Evolutionary conservation across 1,140 invertebrate genomes (phyloP).

Genomic region (Megalonaias nervosa): DNA sequence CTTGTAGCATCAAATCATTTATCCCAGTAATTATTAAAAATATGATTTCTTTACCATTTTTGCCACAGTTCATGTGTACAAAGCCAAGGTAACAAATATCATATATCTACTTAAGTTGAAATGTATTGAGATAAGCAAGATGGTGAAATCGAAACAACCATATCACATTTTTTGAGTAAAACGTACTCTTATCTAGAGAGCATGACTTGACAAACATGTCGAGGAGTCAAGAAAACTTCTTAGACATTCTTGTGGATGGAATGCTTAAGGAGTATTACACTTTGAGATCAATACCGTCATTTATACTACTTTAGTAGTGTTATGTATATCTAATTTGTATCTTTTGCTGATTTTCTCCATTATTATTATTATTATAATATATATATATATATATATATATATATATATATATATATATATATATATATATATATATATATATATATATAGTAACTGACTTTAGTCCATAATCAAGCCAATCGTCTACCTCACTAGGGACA

Average conservation of each 20-base stretch:
- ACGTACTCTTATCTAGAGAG: not conserved
- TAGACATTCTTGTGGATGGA: conserved; percentile 5
- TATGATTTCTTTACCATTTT: conserved; percentile 11
- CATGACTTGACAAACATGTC: conserved; percentile 12
- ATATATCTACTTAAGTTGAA: conserved; percentile 10
- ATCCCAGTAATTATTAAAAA: not conserved
- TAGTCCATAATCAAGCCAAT: no score
- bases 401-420: no score
- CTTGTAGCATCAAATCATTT: not conserved
- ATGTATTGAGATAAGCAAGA: conserved; percentile 4
- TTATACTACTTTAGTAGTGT: not conserved
- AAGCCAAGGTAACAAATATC: conserved; percentile 3
- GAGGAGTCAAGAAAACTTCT: not conserved
- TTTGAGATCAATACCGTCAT: conserved; percentile 3
- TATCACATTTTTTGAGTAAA: conserved; percentile 9
- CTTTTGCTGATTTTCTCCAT: no score
- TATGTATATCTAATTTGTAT: no score
- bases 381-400: no score
- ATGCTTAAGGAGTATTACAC: not conserved
- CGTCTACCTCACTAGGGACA: no score
- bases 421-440: no score
- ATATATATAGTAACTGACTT: no score
- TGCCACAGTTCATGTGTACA: not conserved
- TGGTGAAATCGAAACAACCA: not conserved
- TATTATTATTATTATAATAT: no score